These are phyloP conservation scores for Galbula dea DNA, from an alignment of 2,113 vertebrate genomes.

Conservation along the genomic window DNA sequence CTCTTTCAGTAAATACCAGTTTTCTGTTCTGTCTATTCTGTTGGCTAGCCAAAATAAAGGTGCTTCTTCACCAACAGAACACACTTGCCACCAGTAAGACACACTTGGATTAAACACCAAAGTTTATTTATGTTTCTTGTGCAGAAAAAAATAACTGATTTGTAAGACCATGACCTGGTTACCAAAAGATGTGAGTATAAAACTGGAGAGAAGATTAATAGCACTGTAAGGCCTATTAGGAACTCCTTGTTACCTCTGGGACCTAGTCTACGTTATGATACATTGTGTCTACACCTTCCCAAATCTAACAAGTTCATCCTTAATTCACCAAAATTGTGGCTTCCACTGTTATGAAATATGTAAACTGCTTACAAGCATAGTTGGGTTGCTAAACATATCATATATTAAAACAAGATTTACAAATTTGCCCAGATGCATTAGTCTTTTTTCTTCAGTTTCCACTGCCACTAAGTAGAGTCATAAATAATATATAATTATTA, in stretches of 20 bases:
- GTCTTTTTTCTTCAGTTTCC: constrained; percentile 8
- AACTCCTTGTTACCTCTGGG: not conserved
- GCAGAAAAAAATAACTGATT: not conserved
- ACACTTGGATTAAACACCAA: not conserved
- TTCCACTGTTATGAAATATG: not conserved
- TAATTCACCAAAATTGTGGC: not conserved
- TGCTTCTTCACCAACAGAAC: not conserved
- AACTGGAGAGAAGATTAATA: not conserved
- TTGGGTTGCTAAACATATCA: not conserved
- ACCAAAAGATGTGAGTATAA: not conserved
- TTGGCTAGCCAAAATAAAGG: not conserved
- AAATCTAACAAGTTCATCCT: not conserved
- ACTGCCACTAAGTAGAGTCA: not conserved
- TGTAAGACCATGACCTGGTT: not conserved
- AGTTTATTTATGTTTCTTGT: not conserved
- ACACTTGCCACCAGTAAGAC: not conserved
- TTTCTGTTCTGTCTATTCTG: not conserved
- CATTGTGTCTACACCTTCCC: not conserved
- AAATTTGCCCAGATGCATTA: not conserved
- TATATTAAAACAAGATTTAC: not conserved
- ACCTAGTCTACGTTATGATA: not conserved
- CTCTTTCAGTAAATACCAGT: not conserved
- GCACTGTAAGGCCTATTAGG: not conserved
- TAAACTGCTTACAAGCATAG: not conserved
- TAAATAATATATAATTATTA: constrained; percentile 35